Percentiles rank a stretch among this genome's conserved stretches.
phyloP scores from a whole-genome alignment of 2,113 vertebrate species.

The Anguilla rostrata region DNA sequence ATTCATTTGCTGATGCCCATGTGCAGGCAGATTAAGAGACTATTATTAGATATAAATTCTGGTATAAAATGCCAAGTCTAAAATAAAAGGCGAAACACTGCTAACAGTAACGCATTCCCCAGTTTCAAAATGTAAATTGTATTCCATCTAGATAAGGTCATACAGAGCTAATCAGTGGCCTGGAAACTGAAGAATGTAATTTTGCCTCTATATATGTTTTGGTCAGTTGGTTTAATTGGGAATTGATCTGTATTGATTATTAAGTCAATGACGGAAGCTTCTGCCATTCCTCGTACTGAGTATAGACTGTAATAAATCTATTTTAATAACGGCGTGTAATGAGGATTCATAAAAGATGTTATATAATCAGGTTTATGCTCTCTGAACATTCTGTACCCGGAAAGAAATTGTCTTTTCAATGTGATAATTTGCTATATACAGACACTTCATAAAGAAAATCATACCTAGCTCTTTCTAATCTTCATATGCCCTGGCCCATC shows the following conservation, averaged over 20 bases:
- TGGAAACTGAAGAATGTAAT: neutral
- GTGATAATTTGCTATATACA: neutral
- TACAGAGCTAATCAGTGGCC: neutral
- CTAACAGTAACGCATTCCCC: neutral
- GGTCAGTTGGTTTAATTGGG: neutral
- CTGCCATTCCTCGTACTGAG: neutral
- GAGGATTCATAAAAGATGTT: slow-evolving; percentile 29
- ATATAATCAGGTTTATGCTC: slow-evolving; percentile 32
- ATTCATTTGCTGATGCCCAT: neutral
- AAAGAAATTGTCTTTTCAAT: neutral
- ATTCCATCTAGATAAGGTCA: neutral
- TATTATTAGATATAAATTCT: neutral
- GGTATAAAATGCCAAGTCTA: neutral
- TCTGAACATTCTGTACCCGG: slow-evolving; percentile 1
- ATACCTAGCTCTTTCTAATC: neutral
- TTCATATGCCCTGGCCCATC: neutral
- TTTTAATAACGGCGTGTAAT: slow-evolving; percentile 34
- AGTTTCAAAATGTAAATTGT: neutral
- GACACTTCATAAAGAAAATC: neutral
- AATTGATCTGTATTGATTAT: neutral
- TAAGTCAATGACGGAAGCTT: neutral
- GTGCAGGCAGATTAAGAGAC: neutral
- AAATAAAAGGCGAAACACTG: neutral
- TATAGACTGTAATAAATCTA: slow-evolving; percentile 27
- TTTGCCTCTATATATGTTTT: neutral